Percentiles rank a stretch among this genome's conserved stretches.
These are phyloP conservation scores for Xerus inauris DNA, from an alignment of 2,113 vertebrate species.

Conservation along the genomic window DNA sequence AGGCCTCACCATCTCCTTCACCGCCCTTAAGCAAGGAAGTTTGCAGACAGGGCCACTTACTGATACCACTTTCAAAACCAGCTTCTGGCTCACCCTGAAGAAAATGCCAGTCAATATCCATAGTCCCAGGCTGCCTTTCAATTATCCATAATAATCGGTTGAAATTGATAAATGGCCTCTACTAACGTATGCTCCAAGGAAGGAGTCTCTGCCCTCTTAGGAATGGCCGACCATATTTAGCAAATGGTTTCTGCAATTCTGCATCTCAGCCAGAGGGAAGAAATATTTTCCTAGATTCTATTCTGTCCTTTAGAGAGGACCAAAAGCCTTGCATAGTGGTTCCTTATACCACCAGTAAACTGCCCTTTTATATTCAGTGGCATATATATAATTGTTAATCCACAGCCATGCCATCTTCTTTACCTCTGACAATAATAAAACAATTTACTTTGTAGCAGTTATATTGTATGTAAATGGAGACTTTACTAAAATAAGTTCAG, in stretches of 20 bases:
- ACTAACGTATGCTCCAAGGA: neutral
- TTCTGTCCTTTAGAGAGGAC: neutral
- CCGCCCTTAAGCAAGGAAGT: neutral
- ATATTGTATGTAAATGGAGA: neutral
- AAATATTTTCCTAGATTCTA: constrained; percentile 38
- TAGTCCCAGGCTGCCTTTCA: neutral
- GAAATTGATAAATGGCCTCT: constrained; percentile 33
- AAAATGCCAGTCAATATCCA: neutral
- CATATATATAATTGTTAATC: neutral
- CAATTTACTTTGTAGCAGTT: neutral
- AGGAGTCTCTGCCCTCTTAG: neutral
- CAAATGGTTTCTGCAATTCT: constrained; percentile 39
- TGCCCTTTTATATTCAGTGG: neutral
- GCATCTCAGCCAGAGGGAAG: neutral
- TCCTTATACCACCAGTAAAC: neutral
- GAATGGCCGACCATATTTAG: constrained; percentile 10
- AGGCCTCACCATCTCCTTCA: neutral
- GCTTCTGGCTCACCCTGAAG: neutral
- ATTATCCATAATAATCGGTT: neutral
- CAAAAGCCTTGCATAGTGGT: neutral
- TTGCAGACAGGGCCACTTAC: neutral
- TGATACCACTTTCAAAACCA: neutral
- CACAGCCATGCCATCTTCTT: neutral
- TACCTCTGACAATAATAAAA: neutral
- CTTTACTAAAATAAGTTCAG: neutral